Evolutionary conservation across 1,140 invertebrate species (phyloP).

Genomic region (Drosophila bifasciata): DNA sequence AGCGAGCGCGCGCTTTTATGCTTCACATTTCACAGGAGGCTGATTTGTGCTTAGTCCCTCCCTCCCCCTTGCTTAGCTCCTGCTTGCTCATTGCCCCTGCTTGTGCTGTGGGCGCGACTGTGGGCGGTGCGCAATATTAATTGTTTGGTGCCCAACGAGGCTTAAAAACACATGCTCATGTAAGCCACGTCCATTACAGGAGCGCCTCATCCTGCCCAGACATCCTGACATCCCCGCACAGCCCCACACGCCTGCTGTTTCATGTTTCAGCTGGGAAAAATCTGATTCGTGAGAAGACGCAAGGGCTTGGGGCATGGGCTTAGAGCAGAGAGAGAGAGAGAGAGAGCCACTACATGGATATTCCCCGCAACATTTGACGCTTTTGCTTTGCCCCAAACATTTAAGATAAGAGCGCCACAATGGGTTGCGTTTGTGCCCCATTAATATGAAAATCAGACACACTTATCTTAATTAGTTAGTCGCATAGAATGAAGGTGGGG

Average conservation of each 20-base stretch:
- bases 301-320: neutral
- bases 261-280: slow-evolving; percentile 52
- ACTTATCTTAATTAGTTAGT: slow-evolving; percentile 82
- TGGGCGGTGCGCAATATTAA: slow-evolving; percentile 75
- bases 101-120: slow-evolving; percentile 18
- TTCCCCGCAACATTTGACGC: slow-evolving; percentile 61
- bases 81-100: neutral
- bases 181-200: slow-evolving; percentile 72
- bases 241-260: slow-evolving; percentile 25
- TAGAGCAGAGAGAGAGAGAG: neutral
- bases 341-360: slow-evolving; percentile 17
- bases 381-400: slow-evolving; percentile 57
- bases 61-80: neutral
- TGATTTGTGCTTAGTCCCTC: slow-evolving; percentile 53
- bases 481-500: slow-evolving; percentile 50
- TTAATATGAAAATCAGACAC: slow-evolving; percentile 82
- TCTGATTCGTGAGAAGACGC: slow-evolving; percentile 40
- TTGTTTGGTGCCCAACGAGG: slow-evolving; percentile 80
- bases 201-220: slow-evolving; percentile 17
- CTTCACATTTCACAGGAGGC: slow-evolving; percentile 79
- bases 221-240: neutral
- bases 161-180: slow-evolving; percentile 81
- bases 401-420: slow-evolving; percentile 74
- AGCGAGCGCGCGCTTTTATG: slow-evolving; percentile 61
- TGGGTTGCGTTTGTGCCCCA: slow-evolving; percentile 70